A percentile compares a stretch with the other conserved stretches of the same genome.
Conservation (phyloP, 2,888 invertebrate species). For the Himalopsyche anomala region DNA sequence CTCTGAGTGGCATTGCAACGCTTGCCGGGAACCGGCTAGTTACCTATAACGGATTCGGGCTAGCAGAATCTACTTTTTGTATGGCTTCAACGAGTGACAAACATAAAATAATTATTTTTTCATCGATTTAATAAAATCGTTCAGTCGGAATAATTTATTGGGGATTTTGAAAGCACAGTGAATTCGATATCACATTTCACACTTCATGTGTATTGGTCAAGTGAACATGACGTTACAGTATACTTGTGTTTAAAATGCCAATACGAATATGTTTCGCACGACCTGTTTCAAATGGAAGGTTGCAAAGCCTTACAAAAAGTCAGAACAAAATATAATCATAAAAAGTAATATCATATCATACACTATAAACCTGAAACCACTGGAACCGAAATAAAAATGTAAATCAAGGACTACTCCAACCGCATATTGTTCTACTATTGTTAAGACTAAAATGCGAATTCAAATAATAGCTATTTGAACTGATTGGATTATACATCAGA, state of each 20-base stretch:
- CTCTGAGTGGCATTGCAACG: no score
- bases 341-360: neutral
- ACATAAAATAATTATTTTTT: neutral
- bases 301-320: slow-evolving; percentile 1
- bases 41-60: no score
- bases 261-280: neutral
- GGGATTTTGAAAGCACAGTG: neutral
- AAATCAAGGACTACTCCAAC: neutral
- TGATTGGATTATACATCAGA: no score
- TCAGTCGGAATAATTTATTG: neutral
- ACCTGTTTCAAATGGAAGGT: slow-evolving; percentile 2
- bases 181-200: slow-evolving; percentile 1
- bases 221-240: no score
- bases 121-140: neutral
- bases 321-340: neutral
- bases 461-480: no score
- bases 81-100: neutral
- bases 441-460: no score
- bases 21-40: no score
- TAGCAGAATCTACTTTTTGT: neutral
- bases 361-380: neutral
- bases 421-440: no score
- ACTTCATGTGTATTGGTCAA: neutral
- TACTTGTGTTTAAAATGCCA: neutral
- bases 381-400: neutral